phyloP scores from a whole-genome alignment of 1,140 invertebrate species.

The Mylabris phalerata region DNA sequence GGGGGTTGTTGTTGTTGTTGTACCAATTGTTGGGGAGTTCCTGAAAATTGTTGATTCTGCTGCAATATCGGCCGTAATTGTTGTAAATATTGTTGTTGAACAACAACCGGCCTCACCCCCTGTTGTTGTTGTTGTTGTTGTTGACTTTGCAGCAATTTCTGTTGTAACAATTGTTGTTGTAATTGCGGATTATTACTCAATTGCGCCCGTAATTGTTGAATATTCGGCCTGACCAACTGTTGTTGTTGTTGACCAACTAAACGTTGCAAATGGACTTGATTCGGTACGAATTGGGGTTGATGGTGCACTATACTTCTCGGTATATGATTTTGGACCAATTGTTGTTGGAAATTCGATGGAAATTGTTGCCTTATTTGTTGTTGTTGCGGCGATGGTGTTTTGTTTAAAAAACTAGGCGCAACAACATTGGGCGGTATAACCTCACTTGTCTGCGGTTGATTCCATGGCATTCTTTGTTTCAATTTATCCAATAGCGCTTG shows the following conservation, averaged over 20 bases:
- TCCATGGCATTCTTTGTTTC: slow-evolving; percentile 73
- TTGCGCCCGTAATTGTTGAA: slow-evolving; percentile 28
- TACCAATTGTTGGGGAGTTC: slow-evolving; percentile 7
- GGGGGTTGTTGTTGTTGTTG: slow-evolving; percentile 26
- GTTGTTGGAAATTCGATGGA: slow-evolving; percentile 40
- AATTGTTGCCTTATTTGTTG: slow-evolving; percentile 31
- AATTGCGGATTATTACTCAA: slow-evolving; percentile 26
- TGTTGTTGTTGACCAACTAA: slow-evolving; percentile 24
- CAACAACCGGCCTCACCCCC: slow-evolving; percentile 6
- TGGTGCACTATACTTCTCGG: slow-evolving; percentile 35
- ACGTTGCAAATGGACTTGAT: slow-evolving; percentile 22
- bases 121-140: slow-evolving; percentile 22
- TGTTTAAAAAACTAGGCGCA: slow-evolving; percentile 37
- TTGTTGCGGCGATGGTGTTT: slow-evolving; percentile 28
- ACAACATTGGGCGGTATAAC: slow-evolving; percentile 43
- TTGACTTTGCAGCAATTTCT: slow-evolving; percentile 26
- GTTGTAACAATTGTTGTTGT: slow-evolving; percentile 35
- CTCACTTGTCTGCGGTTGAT: slow-evolving; percentile 49
- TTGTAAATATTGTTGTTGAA: slow-evolving; percentile 6
- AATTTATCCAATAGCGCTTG: slow-evolving; percentile 66
- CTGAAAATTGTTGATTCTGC: neutral
- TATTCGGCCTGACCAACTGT: slow-evolving; percentile 10
- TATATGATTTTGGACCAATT: slow-evolving; percentile 33
- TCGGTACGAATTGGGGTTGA: slow-evolving; percentile 5
- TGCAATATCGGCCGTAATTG: slow-evolving; percentile 11